phyloP scores from a whole-genome alignment of 2,797 vertebrate species.

The Choloepus didactylus region DNA sequence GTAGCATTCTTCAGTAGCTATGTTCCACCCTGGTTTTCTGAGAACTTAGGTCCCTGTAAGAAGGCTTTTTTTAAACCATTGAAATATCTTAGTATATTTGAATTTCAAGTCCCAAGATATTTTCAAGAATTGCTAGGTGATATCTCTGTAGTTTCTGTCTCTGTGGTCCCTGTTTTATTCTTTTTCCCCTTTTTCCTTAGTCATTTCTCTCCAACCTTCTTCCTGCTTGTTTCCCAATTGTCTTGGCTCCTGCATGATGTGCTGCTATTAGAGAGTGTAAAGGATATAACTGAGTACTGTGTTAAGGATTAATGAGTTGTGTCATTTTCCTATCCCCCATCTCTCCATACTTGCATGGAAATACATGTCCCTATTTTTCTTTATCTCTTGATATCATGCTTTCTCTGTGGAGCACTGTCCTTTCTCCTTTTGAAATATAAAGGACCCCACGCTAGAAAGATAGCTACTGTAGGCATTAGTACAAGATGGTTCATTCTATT shows the following conservation, averaged over 20 bases:
- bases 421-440: background rate
- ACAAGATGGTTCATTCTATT: constrained; percentile 9
- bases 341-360: background rate
- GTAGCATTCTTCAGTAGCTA: too few relatives aligned
- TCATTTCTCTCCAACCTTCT: background rate
- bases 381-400: background rate
- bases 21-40: too few relatives aligned
- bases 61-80: background rate
- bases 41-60: too few relatives aligned
- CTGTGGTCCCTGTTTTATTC: background rate
- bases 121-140: background rate
- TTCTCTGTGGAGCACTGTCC: background rate
- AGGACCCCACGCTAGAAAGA: background rate
- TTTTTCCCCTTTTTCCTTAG: background rate
- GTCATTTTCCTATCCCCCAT: background rate
- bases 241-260: background rate
- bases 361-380: background rate
- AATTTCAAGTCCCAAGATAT: constrained; percentile 21
- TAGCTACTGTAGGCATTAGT: background rate
- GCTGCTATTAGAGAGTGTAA: background rate
- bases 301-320: background rate
- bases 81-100: constrained; percentile 35
- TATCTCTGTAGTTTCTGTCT: constrained; percentile 9
- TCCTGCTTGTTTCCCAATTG: background rate
- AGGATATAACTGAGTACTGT: background rate